Conservation (phyloP, 2,888 invertebrate species). For the Ceriagrion tenellum region DNA sequence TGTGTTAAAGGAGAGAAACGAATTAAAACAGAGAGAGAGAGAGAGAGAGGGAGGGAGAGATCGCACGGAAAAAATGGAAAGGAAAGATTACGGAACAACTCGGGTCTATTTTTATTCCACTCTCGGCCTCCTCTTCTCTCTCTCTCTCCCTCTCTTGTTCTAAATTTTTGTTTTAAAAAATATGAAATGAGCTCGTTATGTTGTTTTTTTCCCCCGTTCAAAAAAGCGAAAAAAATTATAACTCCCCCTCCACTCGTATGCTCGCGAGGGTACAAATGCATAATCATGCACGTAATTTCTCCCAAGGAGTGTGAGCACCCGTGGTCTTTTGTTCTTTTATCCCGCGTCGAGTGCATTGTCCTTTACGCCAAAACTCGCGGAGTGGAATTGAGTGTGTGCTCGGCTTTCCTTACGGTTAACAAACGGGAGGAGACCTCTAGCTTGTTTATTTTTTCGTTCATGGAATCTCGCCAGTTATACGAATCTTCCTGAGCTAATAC, state of each 20-base stretch:
- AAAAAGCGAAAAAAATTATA: not conserved
- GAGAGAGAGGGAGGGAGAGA: not conserved
- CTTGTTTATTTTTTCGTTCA: not conserved
- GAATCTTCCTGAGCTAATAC: not conserved
- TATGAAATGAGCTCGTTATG: not conserved
- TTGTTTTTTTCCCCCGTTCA: not conserved
- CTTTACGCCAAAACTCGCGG: not conserved
- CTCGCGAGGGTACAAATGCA: constrained; percentile 22
- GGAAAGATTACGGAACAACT: constrained; percentile 32
- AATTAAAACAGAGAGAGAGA: not conserved
- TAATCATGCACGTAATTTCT: constrained; percentile 39
- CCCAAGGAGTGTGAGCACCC: not conserved
- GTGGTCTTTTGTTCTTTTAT: not conserved
- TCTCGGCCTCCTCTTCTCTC: too few species aligned
- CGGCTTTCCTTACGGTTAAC: not conserved
- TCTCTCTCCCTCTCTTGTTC: not conserved
- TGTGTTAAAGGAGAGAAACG: too few species aligned
- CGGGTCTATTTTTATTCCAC: not conserved
- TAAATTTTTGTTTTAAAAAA: too few species aligned
- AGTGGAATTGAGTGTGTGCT: not conserved
- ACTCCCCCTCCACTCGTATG: not conserved
- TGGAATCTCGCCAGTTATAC: not conserved
- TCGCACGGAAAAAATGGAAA: not conserved
- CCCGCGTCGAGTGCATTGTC: not conserved
- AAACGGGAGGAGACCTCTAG: not conserved